These are phyloP conservation scores for Loripinus fragilis DNA, from an alignment of 2,888 invertebrate species.

Conservation along the genomic window DNA sequence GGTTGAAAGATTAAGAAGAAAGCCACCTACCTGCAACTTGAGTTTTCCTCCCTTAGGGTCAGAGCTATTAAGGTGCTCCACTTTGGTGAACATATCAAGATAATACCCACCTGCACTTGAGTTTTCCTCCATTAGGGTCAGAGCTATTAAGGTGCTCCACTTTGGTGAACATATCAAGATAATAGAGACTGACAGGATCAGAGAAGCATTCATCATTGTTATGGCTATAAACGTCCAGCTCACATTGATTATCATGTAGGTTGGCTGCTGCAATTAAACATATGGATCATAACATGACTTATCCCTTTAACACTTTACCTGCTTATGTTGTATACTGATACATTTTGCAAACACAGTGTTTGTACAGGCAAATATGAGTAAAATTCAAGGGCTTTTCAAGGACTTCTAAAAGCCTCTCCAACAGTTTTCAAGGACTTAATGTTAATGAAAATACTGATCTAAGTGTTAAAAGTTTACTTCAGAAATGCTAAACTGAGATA, in stretches of 20 bases:
- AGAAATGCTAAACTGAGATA: too few species aligned
- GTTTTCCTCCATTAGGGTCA: neutral
- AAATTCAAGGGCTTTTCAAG: too few species aligned
- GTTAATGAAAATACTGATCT: too few species aligned
- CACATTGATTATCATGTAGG: neutral
- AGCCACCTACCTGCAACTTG: neutral
- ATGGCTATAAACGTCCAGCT: neutral
- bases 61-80: neutral
- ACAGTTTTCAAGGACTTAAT: too few species aligned
- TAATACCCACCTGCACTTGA: constrained; percentile 9
- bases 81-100: neutral
- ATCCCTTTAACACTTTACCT: too few species aligned
- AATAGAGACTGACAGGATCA: neutral
- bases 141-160: neutral
- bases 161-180: neutral
- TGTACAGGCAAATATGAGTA: too few species aligned
- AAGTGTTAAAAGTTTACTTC: too few species aligned
- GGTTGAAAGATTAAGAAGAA: too few species aligned
- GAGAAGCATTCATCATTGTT: neutral
- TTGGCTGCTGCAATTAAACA: neutral
- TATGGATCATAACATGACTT: too few species aligned
- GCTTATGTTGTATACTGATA: too few species aligned
- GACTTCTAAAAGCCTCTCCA: too few species aligned
- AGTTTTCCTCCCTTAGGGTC: neutral
- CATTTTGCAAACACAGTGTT: too few species aligned